Conservation (phyloP, 53 echinoderm and acorn worm genomes). For the Astropecten irregularis region DNA sequence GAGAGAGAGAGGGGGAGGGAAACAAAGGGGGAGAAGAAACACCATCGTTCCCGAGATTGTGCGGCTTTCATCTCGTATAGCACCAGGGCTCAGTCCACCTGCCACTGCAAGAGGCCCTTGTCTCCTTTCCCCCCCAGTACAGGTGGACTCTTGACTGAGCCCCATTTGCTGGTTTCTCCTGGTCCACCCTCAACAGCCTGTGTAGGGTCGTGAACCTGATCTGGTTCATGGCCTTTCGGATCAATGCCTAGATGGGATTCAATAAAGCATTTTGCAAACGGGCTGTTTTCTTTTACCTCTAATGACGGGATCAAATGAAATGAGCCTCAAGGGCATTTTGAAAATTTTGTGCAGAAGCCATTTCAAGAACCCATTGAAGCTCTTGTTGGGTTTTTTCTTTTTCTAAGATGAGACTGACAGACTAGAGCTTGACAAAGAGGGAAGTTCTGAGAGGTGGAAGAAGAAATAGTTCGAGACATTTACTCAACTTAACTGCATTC, state of each 20-base stretch:
- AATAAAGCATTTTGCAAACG: neutral
- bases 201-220: constrained; percentile 51
- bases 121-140: constrained; percentile 7
- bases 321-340: neutral
- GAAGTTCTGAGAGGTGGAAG: no score
- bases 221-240: constrained; percentile 11
- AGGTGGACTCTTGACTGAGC: constrained; percentile 27
- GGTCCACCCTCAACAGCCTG: constrained; percentile 6
- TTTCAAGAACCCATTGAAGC: no score
- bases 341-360: neutral
- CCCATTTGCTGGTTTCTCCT: no score
- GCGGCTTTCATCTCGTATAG: constrained; percentile 17
- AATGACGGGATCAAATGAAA: no score
- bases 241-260: constrained; percentile 3
- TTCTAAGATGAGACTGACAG: no score
- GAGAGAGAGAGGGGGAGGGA: no score
- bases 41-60: neutral
- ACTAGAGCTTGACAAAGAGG: no score
- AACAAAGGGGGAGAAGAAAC: neutral
- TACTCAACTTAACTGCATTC: no score
- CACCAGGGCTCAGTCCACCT: constrained; percentile 35
- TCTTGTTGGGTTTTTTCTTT: no score
- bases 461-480: no score
- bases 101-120: constrained; percentile 43
- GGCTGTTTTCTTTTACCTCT: neutral